Percentiles rank a stretch among this genome's conserved stretches.
These are phyloP conservation scores for Cotesia congregata DNA, from an alignment of 2,888 invertebrate genomes.

Conservation along the genomic window DNA sequence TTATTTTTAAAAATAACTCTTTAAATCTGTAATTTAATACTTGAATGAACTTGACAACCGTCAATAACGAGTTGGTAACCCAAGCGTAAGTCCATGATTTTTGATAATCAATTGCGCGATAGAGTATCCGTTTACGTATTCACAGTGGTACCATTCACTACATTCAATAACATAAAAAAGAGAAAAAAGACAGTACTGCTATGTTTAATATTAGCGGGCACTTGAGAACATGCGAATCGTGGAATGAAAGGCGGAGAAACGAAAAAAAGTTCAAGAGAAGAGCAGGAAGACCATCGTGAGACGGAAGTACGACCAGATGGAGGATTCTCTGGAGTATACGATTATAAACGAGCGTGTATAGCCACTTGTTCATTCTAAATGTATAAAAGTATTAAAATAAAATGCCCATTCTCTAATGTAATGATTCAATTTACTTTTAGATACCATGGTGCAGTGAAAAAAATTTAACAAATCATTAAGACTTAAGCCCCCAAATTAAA, in stretches of 20 bases:
- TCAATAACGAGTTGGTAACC: conserved; percentile 13
- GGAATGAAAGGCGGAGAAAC: conserved; percentile 2
- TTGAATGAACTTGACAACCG: conserved; percentile 18
- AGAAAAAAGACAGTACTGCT: neutral
- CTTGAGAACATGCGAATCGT: conserved; percentile 2
- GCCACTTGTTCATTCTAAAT: conserved; percentile 50
- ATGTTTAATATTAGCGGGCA: conserved; percentile 7
- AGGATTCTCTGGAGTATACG: conserved; percentile 19
- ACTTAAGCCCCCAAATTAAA: neutral
- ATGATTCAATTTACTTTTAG: conserved; percentile 17
- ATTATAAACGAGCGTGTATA: conserved; percentile 49
- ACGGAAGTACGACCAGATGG: conserved; percentile 45
- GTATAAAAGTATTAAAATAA: conserved; percentile 4
- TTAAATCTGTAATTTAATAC: conserved; percentile 26
- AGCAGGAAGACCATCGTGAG: conserved; percentile 39
- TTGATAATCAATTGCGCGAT: conserved; percentile 32
- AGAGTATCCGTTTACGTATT: conserved; percentile 14
- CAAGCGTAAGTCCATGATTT: conserved; percentile 31
- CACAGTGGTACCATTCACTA: conserved; percentile 28
- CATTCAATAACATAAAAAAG: neutral
- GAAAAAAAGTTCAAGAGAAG: conserved; percentile 27
- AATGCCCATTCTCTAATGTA: conserved; percentile 1
- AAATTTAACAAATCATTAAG: conserved; percentile 2
- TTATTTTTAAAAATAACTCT: conserved; percentile 21
- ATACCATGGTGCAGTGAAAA: neutral